Evolutionary conservation across 1,140 invertebrate species (phyloP).

Genomic region (Bathynomus jamesi): DNA sequence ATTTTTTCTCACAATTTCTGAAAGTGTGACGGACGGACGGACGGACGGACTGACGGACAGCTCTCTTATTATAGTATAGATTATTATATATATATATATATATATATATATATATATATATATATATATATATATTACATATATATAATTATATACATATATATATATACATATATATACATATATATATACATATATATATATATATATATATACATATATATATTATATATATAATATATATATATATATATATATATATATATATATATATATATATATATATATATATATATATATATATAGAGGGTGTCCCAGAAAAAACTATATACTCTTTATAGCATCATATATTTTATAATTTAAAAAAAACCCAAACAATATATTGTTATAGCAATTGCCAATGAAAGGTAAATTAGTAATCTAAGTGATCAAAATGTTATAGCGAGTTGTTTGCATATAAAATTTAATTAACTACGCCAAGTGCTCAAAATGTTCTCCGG

Average conservation of each 20-base stretch:
- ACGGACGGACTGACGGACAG: not conserved
- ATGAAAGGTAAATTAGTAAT: too few relatives aligned
- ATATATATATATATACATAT: not conserved
- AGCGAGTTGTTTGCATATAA: too few relatives aligned
- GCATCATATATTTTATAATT: too few relatives aligned
- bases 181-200: constrained; percentile 4
- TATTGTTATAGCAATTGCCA: too few relatives aligned
- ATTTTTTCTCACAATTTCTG: too few relatives aligned
- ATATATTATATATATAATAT: not conserved
- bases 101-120: not conserved
- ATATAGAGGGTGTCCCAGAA: too few relatives aligned
- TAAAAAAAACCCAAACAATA: too few relatives aligned
- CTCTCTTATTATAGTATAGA: not conserved
- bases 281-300: constrained; percentile 14
- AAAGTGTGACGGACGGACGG: too few relatives aligned
- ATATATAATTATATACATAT: not conserved
- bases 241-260: constrained; percentile 3
- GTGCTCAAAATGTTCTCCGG: too few relatives aligned
- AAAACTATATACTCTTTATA: too few relatives aligned
- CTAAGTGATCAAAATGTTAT: too few relatives aligned
- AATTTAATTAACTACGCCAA: too few relatives aligned
- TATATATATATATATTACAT: not conserved
- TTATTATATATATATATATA: not conserved
- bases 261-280: constrained; percentile 14
- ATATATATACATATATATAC: constrained; percentile 11